Conservation (phyloP, 2,888 invertebrate genomes). For the Lampropteryx suffumata region DNA sequence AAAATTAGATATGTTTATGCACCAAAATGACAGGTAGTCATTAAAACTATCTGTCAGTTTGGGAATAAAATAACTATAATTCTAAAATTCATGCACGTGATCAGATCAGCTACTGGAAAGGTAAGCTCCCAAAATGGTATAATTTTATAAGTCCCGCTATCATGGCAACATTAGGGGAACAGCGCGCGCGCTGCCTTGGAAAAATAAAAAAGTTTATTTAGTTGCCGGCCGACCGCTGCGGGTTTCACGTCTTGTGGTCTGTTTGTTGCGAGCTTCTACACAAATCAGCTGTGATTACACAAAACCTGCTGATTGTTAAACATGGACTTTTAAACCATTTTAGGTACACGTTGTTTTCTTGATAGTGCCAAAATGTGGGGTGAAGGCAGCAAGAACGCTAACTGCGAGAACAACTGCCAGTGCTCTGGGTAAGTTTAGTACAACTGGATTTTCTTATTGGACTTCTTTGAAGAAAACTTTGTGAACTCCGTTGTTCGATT, state of each 20-base stretch:
- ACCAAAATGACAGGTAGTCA: too few relatives aligned
- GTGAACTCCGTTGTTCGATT: conserved; percentile 3
- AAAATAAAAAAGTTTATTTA: conserved; percentile 10
- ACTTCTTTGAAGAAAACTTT: conserved; percentile 11
- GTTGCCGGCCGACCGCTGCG: conserved; percentile 27
- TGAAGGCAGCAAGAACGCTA: conserved; percentile 64
- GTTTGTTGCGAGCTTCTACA: not conserved
- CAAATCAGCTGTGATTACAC: conserved; percentile 29
- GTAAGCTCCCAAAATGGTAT: conserved; percentile 57
- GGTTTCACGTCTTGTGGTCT: conserved; percentile 1
- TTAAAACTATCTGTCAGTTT: too few relatives aligned
- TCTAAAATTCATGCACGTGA: too few relatives aligned
- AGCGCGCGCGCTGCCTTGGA: conserved; percentile 38
- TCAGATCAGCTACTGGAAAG: too few relatives aligned
- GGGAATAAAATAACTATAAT: too few relatives aligned
- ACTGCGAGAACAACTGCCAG: conserved; percentile 72
- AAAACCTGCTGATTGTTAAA: conserved; percentile 46
- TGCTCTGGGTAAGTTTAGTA: conserved; percentile 68
- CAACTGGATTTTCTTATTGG: conserved; percentile 5
- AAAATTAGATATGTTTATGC: too few relatives aligned
- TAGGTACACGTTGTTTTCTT: conserved; percentile 42
- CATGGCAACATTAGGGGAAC: conserved; percentile 43
- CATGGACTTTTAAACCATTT: conserved; percentile 58
- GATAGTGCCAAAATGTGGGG: conserved; percentile 67
- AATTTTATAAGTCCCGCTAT: conserved; percentile 36